These are phyloP conservation scores for Plebejus melissa DNA, from an alignment of 2,888 invertebrate species.

Conservation along the genomic window DNA sequence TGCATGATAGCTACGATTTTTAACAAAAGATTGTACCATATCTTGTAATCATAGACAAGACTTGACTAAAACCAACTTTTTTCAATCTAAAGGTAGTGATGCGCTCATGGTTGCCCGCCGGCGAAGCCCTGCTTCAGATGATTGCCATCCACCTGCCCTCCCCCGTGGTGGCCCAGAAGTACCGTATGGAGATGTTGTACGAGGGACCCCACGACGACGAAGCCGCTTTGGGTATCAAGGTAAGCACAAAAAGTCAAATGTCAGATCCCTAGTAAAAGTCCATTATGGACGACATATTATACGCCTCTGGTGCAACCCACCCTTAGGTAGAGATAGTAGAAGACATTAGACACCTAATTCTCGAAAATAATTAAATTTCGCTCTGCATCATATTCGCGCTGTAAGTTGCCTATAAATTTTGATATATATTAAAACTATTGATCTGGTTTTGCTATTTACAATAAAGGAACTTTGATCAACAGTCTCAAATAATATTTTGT, in stretches of 20 bases:
- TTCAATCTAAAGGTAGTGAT: constrained; percentile 86
- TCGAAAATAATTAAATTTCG: too few relatives aligned
- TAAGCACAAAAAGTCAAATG: constrained; percentile 40
- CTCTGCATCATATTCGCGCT: too few relatives aligned
- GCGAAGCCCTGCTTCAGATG: constrained; percentile 99
- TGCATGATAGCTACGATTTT: too few relatives aligned
- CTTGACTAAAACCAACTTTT: not conserved
- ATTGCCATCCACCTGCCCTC: constrained; percentile 99
- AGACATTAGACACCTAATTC: too few relatives aligned
- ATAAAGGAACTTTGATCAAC: not conserved
- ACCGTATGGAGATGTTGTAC: constrained; percentile 99
- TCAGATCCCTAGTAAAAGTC: too few relatives aligned
- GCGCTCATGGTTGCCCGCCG: constrained; percentile 99
- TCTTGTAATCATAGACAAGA: not conserved
- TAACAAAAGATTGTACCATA: not conserved
- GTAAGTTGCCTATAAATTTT: too few relatives aligned
- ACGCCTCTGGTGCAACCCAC: too few relatives aligned
- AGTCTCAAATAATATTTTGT: not conserved
- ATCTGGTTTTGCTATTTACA: not conserved
- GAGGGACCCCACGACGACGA: constrained; percentile 99
- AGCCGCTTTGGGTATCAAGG: constrained; percentile 93
- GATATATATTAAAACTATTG: too few relatives aligned
- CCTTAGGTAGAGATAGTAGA: too few relatives aligned
- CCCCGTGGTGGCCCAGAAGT: constrained; percentile 98
- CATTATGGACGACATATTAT: too few relatives aligned